Base-by-base conservation (phyloP, 2,888 invertebrate genomes). In the Netelia fuscicornis region DNA sequence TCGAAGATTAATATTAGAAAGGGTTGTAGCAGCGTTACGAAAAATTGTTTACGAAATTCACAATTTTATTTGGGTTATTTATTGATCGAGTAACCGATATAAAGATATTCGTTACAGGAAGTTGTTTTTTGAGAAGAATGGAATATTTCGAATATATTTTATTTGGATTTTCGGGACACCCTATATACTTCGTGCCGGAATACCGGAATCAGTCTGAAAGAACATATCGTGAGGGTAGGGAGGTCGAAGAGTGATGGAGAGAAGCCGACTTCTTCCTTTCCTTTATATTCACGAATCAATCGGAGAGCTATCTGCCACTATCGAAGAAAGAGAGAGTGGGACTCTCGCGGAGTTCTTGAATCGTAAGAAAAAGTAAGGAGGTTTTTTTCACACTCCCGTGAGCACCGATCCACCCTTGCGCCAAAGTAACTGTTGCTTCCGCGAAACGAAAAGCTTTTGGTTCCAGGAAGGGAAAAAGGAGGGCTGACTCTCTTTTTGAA, bases 251-350 rank as follows among this genome's bases (percentile, higher is more conserved):
- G 67, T 56, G 56, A 67, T 77, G 42, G 67, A 44, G 58, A 20
- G 20, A 67, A 65, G 56, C 11, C 11, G 42, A 52, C 67, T 76
- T 65, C 74, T 70, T 68, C 83, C 79, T 82, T 79, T 74, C 70
- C 82, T 77, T 82, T 84, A 80, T 79, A 86, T 82, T 86, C 87
- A 70, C 86, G 86, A 86, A 86, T 86, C 87, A 86, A 87, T 84
- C 81, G 79, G 20, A 77, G 54, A 77, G 65, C 65, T 83, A 85
- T 85, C 85, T 85, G 56, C 25, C 86, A 81, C 70, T 84, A 85
- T 54, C 42, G 52, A 70, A 30, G 30, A 44, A 37, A 30, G 52
- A 54, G 20, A 25, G 25, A 52, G 52, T 52, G 23, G 23, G 58
- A 60, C 10, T 56, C n/a, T 60, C 52, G 37, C 37, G 23, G 71